Evolutionary conservation across 2,888 invertebrate species (phyloP), one percentile per base, ranked within the genome.

Genomic region (Scaptomyza flava): DNA sequence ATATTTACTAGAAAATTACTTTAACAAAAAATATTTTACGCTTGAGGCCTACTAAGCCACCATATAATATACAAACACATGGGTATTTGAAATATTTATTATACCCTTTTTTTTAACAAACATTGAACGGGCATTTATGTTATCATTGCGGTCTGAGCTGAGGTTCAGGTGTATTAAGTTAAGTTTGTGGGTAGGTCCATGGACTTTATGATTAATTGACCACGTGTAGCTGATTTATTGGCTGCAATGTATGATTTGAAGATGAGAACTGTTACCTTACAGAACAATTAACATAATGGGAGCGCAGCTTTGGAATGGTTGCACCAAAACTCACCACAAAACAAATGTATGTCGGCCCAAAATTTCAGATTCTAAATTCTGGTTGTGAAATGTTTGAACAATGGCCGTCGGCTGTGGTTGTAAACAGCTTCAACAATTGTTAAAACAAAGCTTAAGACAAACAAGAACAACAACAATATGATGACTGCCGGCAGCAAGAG

Each of bases 351-450:
- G 17, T 45, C 50, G 33, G 41, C 58, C 58, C 36, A 33, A 33
- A 38, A 41, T 78, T 74, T 78, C 65, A 64, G 41, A 73, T 67
- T 42, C 63, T 52, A 61, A 62, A 36, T 42, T 62, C 71, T 61
- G 68, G 59, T 64, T 63, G 77, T 90, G 90, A 90, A 89, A 79
- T 90, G 90, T 90, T 90, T 90, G 81, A 83, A 87, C 81, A 79
- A 81, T 75, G 73, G 77, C 64, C 68, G 68, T 36, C 57, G 66
- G 64, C 68, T 68, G 69, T 62, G 80, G 72, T 77, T 72, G 71
- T 71, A 76, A 65, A 66, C 58, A 65, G 77, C 66, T 58, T 64
- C 58, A 81, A 61, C 77, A 77, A 77, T 77, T 70, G 81, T 58
- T 58, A 74, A 72, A 79, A 76, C 77, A 74, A 75, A 77, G 59